These are phyloP conservation scores for Monochamus alternatus DNA, from an alignment of 2,888 invertebrate species.

Conservation along the genomic window DNA sequence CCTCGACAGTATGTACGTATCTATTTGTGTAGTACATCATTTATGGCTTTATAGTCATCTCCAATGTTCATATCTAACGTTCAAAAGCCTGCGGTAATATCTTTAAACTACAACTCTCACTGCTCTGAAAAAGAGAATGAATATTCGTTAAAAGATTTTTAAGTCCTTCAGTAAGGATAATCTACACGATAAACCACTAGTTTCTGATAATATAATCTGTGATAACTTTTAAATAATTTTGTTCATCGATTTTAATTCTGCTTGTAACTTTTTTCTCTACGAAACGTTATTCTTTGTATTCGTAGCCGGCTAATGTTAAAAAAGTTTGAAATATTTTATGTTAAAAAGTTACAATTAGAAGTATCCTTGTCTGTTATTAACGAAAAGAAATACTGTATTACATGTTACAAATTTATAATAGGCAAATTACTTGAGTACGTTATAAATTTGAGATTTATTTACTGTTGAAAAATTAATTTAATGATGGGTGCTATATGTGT, in stretches of 20 bases:
- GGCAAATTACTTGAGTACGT: background rate
- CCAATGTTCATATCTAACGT: conserved; percentile 60
- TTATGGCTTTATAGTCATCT: conserved; percentile 67
- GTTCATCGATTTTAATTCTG: background rate
- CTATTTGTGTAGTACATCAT: conserved; percentile 70
- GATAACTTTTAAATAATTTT: conserved; percentile 5
- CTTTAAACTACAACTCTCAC: conserved; percentile 50
- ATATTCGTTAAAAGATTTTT: background rate
- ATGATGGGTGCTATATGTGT: conserved; percentile 24
- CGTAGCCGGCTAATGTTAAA: too few relatives aligned
- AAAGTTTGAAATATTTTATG: background rate
- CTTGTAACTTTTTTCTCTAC: background rate
- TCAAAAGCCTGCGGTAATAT: conserved; percentile 62
- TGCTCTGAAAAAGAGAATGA: conserved; percentile 9
- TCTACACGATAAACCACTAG: conserved; percentile 5
- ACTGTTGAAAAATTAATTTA: conserved; percentile 1
- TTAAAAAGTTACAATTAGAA: background rate
- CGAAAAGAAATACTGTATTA: background rate
- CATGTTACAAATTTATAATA: background rate
- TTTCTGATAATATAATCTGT: conserved; percentile 14
- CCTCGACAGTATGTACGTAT: conserved; percentile 75
- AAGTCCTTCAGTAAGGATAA: background rate
- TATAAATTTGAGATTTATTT: background rate
- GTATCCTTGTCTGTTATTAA: background rate
- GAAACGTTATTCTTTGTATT: too few relatives aligned